Conservation (phyloP, 2,797 vertebrate species). For the Liparis tanakae region DNA sequence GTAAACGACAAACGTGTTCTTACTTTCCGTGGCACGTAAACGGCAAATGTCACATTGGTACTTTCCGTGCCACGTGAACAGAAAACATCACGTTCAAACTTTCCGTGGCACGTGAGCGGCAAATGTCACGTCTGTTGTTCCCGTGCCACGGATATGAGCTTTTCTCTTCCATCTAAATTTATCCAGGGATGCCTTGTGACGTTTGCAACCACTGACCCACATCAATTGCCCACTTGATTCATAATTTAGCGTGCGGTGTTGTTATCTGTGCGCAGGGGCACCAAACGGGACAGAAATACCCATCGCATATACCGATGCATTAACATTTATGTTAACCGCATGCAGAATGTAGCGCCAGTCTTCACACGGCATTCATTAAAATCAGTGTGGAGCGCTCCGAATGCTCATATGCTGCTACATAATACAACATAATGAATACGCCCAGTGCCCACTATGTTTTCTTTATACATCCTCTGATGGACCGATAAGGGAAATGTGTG, state of each 20-base stretch:
- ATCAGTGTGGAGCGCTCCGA: slow-evolving; percentile 3
- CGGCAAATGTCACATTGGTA: too few relatives aligned
- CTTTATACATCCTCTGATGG: slow-evolving; percentile 12
- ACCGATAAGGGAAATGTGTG: not conserved
- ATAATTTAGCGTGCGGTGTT: slow-evolving; percentile 55
- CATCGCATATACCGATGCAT: slow-evolving; percentile 48
- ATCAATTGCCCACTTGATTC: slow-evolving; percentile 57
- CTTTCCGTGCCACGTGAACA: too few relatives aligned
- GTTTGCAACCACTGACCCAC: slow-evolving; percentile 54
- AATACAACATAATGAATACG: slow-evolving; percentile 16
- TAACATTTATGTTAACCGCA: slow-evolving; percentile 48
- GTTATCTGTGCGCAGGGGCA: slow-evolving; percentile 53
- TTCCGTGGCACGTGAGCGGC: too few relatives aligned
- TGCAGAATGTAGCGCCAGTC: slow-evolving; percentile 43
- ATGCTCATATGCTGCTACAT: slow-evolving; percentile 13
- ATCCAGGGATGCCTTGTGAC: slow-evolving; percentile 18
- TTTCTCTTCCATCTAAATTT: slow-evolving; percentile 19
- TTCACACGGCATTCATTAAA: slow-evolving; percentile 39
- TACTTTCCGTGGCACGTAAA: too few relatives aligned
- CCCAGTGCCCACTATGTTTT: not conserved
- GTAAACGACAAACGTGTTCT: too few relatives aligned
- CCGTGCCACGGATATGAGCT: too few relatives aligned
- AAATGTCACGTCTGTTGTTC: too few relatives aligned
- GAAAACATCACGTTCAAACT: too few relatives aligned
- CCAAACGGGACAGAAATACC: slow-evolving; percentile 47